These are phyloP conservation scores for Arenaria interpres DNA, from an alignment of 2,113 vertebrate species.

Conservation along the genomic window DNA sequence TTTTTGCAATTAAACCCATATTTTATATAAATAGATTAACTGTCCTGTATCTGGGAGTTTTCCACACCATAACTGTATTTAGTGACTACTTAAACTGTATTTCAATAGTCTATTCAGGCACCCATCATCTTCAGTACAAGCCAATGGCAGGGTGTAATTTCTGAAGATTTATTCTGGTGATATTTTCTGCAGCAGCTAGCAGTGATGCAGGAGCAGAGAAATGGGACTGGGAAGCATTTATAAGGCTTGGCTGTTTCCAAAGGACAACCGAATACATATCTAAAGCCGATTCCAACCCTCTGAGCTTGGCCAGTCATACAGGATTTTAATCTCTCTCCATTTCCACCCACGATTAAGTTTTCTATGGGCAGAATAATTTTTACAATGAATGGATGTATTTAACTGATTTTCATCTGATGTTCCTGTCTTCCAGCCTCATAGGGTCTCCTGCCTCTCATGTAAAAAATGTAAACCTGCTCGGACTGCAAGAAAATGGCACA, in stretches of 20 bases:
- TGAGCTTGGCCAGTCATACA: constrained; percentile 32
- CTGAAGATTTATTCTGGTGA: not conserved
- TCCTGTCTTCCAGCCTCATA: not conserved
- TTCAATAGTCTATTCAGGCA: constrained; percentile 6
- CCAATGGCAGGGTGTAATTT: constrained; percentile 16
- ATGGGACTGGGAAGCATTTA: not conserved
- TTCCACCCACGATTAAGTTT: constrained; percentile 48
- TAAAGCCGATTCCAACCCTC: constrained; percentile 12
- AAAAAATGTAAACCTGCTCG: not conserved
- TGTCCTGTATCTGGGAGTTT: not conserved
- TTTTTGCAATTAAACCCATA: not conserved
- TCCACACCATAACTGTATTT: not conserved
- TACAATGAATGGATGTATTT: constrained; percentile 5
- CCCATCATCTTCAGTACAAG: constrained; percentile 7
- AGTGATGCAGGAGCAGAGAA: not conserved
- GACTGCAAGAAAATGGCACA: not conserved
- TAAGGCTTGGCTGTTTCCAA: constrained; percentile 42
- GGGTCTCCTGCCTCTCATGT: not conserved
- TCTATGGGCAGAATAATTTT: constrained; percentile 35
- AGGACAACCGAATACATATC: not conserved
- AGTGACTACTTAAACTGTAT: not conserved
- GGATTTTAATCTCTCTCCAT: constrained; percentile 36
- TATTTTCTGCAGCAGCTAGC: constrained; percentile 5
- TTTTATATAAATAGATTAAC: not conserved
- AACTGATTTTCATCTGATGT: constrained; percentile 27